Evolutionary conservation across 2,888 invertebrate genomes (phyloP).

Genomic region (Clitarchus hookeri): DNA sequence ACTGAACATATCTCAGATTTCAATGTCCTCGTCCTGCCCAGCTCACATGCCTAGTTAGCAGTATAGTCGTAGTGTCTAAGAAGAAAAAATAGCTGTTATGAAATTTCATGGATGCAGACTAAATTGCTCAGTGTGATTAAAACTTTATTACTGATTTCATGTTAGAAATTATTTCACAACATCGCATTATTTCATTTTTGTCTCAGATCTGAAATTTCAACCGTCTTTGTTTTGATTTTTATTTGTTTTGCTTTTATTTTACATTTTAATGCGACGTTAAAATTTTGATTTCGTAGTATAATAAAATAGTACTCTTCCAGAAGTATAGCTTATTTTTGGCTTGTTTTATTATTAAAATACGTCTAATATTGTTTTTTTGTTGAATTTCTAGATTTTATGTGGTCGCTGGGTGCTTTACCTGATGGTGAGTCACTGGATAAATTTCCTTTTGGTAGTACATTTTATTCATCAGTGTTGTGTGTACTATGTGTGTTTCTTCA

Average conservation of each 20-base stretch:
- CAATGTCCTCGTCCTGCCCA: neutral
- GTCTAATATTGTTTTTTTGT: slow-evolving; percentile 32
- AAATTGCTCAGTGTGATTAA: neutral
- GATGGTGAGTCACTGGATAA: slow-evolving; percentile 76
- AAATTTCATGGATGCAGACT: slow-evolving; percentile 49
- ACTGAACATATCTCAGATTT: slow-evolving; percentile 40
- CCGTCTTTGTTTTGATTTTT: slow-evolving; percentile 34
- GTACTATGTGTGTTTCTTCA: neutral
- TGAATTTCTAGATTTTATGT: slow-evolving; percentile 91
- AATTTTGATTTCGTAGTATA: slow-evolving; percentile 24
- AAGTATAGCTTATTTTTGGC: neutral
- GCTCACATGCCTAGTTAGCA: neutral
- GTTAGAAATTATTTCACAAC: slow-evolving; percentile 10
- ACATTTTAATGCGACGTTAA: neutral
- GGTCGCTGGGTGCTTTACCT: slow-evolving; percentile 97
- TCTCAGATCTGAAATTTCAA: slow-evolving; percentile 31
- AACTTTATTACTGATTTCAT: neutral
- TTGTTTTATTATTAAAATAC: neutral
- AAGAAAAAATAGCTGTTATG: slow-evolving; percentile 45
- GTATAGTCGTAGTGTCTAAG: neutral
- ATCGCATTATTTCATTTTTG: slow-evolving; percentile 23
- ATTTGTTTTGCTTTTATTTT: slow-evolving; percentile 28
- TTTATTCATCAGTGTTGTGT: too few species aligned
- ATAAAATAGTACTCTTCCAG: neutral
- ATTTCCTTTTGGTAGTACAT: neutral